Base-by-base conservation (phyloP, 2,888 invertebrate species). In the Herminia tarsipennalis region DNA sequence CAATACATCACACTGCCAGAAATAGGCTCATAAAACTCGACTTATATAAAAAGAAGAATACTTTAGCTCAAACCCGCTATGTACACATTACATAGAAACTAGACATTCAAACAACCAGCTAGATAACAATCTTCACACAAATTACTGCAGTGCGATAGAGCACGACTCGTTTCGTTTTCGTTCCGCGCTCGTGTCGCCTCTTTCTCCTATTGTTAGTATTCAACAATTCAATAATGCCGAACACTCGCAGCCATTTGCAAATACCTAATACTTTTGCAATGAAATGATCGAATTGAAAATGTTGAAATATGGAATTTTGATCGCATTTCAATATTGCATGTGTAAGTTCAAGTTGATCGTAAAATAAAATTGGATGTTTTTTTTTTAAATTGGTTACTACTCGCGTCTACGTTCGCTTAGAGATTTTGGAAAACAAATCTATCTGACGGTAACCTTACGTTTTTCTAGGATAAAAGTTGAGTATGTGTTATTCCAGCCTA, bases 131-230 rank as follows among this genome's bases (percentile, higher is more conserved):
- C 24, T 12, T 3, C 10, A 32, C 18, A 37, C 32, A 44, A 40
- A 24, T 35, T 25, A 40, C 14, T 40, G 24, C 17, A 14, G 12
- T 14, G 33, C 42, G 41, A 48, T 56, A 46, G 30, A 46, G 43
- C 61, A 60, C 50, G 56, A 65, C 12, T 43, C 9, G 48, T 40
- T 45, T 51, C 33, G 27, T 37, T 28, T 10, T 35, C 34, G 29
- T 34, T 32, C 33, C 37, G 42, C 10, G 20, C 33, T 53, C 56
- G 65, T 57, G 45, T 48, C 30, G 34, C 35, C 9, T 35, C 52
- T 60, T 46, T 64, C 51, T 47, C 37, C 45, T 17, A 43, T 56
- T 63, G 48, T 56, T 51, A 60, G 44, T 32, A 50, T 56, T 62
- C 42, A 59, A 45, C 42, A 29, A 64, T 59, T 62, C 64, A 47